Evolutionary conservation across 2,113 vertebrate species (phyloP), one percentile per base, ranked within the genome.

Genomic region (Verasper variegatus): DNA sequence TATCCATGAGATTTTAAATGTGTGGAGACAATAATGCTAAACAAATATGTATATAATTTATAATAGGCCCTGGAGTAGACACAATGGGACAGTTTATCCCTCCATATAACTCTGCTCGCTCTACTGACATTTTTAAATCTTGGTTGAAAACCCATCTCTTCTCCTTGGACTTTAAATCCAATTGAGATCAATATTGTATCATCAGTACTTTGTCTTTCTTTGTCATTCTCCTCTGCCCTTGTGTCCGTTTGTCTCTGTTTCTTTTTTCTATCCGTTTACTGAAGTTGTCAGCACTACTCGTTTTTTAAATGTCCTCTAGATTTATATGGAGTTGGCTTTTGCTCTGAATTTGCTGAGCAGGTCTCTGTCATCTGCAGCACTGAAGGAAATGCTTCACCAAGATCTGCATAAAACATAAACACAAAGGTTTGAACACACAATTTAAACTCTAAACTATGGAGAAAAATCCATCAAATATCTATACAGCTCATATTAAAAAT

Each of bases 131-230:
- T 82, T 83, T 71, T 20, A 65, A 79, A 71, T 74, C 73, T 65
- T 49, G 42, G 56, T 55, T 78, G 70, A 71, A 76, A 76, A 71
- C 42, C 35, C 66, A 52, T 81, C 49, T 78, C 65, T 69, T 76
- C 57, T 76, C 71, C 56, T 69, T 81, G 76, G 81, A 76, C 63
- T 86, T 89, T 80, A 82, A 80, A 83, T 83, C 60, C 64, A 83
- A 78, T 68, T 66, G 51, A 74, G 62, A 87, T 88, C 59, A 71
- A 86, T 79, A 83, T 40, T 21, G 66, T 37, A 69, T 86, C 72
- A 81, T 71, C 69, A 17, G 54, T 51, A 15, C 71, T 81, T 65
- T 68, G 62, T 69, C 74, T 65, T 61, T 78, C 54, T 8, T 10
- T 59, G 68, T 63, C 27, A 26, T 51, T 73, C 52, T 47, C 47